Conservation (phyloP, 2,113 vertebrate species). For the Vulpes lagopus region DNA sequence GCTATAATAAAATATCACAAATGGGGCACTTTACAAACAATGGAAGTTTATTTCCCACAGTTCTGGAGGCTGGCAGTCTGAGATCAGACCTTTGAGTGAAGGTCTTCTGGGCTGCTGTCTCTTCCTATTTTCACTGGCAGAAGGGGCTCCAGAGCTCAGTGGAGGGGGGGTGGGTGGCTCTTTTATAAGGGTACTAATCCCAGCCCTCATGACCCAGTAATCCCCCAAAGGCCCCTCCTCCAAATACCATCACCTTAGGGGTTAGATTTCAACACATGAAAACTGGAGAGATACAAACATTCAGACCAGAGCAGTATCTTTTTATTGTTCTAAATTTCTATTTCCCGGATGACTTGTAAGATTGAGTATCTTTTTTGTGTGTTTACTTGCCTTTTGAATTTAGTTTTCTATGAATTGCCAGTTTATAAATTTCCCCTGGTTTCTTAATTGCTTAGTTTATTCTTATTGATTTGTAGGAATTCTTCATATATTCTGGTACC, state of each 20-base stretch:
- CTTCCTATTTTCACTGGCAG: neutral
- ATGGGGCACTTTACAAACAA: neutral
- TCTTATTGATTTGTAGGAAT: constrained; percentile 25
- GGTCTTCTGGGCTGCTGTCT: neutral
- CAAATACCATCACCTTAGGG: neutral
- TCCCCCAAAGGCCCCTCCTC: neutral
- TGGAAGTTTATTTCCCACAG: neutral
- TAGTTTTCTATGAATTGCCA: neutral
- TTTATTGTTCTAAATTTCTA: neutral
- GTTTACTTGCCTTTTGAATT: constrained; percentile 10
- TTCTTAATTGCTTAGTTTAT: constrained; percentile 1
- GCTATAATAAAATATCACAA: neutral
- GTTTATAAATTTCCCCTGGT: neutral
- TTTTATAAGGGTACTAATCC: neutral
- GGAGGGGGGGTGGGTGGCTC: neutral
- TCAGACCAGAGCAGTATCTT: neutral
- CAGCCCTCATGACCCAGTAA: neutral
- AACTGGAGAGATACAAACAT: neutral
- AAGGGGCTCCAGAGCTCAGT: neutral
- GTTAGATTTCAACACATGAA: neutral
- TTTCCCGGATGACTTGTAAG: neutral
- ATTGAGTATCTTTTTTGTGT: neutral
- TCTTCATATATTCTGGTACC: neutral
- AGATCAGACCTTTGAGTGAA: neutral
- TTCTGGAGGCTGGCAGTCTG: neutral